Conservation (phyloP, 1,140 invertebrate species). For the Sminthurides bifidus region DNA sequence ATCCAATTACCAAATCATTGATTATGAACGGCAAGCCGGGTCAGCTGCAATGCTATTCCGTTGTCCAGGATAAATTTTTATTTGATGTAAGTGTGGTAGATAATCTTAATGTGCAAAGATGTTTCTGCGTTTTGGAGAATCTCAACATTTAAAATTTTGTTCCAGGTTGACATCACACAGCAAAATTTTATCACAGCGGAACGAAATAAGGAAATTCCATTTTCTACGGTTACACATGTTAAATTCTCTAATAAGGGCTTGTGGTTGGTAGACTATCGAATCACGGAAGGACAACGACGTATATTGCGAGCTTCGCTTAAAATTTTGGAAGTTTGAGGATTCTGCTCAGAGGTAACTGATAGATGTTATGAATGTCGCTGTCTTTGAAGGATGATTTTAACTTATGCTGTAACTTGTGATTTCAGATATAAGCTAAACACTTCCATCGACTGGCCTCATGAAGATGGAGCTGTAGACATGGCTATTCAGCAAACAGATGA, state of each 20-base stretch:
- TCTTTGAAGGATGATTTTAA: not conserved
- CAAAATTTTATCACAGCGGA: slow-evolving; percentile 59
- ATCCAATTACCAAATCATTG: slow-evolving; percentile 52
- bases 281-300: slow-evolving; percentile 39
- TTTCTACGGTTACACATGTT: slow-evolving; percentile 55
- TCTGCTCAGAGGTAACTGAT: slow-evolving; percentile 49
- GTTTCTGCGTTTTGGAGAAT: not conserved
- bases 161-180: slow-evolving; percentile 60
- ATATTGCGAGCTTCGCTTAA: slow-evolving; percentile 54
- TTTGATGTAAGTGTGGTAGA: slow-evolving; percentile 70
- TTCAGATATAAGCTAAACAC: slow-evolving; percentile 59
- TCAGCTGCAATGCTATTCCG: slow-evolving; percentile 67
- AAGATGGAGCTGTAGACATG: slow-evolving; percentile 46
- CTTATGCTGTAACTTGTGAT: slow-evolving; percentile 14
- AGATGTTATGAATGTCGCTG: slow-evolving; percentile 3
- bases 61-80: slow-evolving; percentile 50
- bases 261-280: slow-evolving; percentile 72
- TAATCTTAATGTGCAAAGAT: slow-evolving; percentile 20
- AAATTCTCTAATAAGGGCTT: slow-evolving; percentile 51
- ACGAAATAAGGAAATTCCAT: slow-evolving; percentile 45
- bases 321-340: slow-evolving; percentile 62
- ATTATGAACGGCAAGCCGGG: slow-evolving; percentile 65
- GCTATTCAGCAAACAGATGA: slow-evolving; percentile 47
- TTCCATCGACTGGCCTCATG: slow-evolving; percentile 58
- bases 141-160: slow-evolving; percentile 11